phyloP scores from a whole-genome alignment of 1,140 invertebrate genomes.

The Leptinotarsa lineolata region DNA sequence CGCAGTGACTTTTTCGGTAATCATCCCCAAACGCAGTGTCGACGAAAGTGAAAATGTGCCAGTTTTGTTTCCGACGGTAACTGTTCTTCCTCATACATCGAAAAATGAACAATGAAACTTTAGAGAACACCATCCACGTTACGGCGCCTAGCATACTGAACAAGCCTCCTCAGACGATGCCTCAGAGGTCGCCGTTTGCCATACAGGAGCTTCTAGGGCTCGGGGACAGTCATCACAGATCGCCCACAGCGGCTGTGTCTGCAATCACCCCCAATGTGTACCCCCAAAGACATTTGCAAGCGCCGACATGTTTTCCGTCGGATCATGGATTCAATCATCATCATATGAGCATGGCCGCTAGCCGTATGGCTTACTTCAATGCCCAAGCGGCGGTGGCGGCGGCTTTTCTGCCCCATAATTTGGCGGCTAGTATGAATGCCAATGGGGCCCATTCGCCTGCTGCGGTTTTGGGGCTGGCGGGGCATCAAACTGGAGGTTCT shows the following conservation, averaged over 20 bases:
- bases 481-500: slow-evolving; percentile 44
- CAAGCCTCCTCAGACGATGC: slow-evolving; percentile 62
- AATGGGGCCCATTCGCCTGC: slow-evolving; percentile 40
- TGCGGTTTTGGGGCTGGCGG: slow-evolving; percentile 45
- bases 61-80: slow-evolving; percentile 25
- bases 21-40: slow-evolving; percentile 1
- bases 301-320: slow-evolving; percentile 52
- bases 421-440: slow-evolving; percentile 54
- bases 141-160: slow-evolving; percentile 56
- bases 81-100: slow-evolving; percentile 16
- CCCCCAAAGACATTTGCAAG: slow-evolving; percentile 53
- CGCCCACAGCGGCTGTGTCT: slow-evolving; percentile 58
- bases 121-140: slow-evolving; percentile 55
- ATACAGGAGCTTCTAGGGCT: slow-evolving; percentile 89
- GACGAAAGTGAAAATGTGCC: slow-evolving; percentile 9
- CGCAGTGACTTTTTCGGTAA: background rate
- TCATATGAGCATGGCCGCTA: slow-evolving; percentile 70
- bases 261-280: slow-evolving; percentile 55
- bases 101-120: slow-evolving; percentile 54
- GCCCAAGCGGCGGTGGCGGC: slow-evolving; percentile 86
- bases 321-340: slow-evolving; percentile 62
- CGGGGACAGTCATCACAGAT: slow-evolving; percentile 61
- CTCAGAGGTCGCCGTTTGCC: slow-evolving; percentile 86
- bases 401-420: slow-evolving; percentile 77
- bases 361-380: slow-evolving; percentile 83